A percentile compares a stretch with the other conserved stretches of the same genome.
phyloP scores from a whole-genome alignment of 2,797 vertebrate species.

The Acropternis orthonyx region DNA sequence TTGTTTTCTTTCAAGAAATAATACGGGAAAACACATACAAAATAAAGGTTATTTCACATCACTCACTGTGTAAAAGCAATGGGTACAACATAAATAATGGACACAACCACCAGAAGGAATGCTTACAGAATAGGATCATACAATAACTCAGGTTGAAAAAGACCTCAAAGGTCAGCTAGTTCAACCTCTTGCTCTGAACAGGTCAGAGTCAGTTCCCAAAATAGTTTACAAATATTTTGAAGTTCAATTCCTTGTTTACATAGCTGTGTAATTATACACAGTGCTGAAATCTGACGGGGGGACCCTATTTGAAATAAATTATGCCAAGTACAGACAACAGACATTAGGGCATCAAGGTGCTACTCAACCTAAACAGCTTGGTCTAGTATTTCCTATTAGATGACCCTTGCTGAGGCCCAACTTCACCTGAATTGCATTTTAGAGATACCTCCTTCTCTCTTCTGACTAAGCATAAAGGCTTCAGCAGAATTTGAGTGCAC shows the following conservation, averaged over 20 bases:
- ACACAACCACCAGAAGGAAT: neutral
- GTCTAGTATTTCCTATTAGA: neutral
- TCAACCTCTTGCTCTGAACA: neutral
- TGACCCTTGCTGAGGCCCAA: neutral
- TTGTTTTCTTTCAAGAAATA: conserved; percentile 1
- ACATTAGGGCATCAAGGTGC: neutral
- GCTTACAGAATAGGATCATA: neutral
- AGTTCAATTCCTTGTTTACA: neutral
- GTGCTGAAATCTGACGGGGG: neutral
- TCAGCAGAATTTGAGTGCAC: neutral
- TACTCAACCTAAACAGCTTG: neutral
- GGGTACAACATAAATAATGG: neutral
- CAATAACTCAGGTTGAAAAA: neutral
- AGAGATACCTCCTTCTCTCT: neutral
- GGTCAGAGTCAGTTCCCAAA: neutral
- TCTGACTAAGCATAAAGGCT: neutral
- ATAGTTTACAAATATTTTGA: neutral
- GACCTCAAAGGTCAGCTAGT: neutral
- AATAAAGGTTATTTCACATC: neutral
- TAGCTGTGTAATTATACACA: neutral
- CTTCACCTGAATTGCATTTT: neutral
- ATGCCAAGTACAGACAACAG: neutral
- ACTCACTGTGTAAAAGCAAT: neutral
- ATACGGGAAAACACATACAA: neutral
- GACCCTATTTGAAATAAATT: neutral